Evolutionary conservation across 2,888 invertebrate species (phyloP).

Genomic region (Xylocampa areola): DNA sequence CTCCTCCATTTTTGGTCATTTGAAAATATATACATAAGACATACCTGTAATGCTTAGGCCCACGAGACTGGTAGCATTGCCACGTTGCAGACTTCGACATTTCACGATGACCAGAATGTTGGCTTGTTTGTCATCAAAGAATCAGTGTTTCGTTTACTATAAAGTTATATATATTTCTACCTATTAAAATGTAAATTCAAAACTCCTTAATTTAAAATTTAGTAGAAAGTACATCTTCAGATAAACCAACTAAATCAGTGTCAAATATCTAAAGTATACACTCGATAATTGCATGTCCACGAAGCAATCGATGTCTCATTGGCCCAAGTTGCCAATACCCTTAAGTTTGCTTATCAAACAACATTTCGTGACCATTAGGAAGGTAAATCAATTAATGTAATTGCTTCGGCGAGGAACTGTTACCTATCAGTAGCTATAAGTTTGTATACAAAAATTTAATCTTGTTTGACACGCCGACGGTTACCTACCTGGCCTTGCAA

Average conservation of each 20-base stretch:
- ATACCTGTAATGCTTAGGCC: too few species aligned
- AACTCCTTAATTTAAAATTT: too few species aligned
- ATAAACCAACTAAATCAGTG: not conserved
- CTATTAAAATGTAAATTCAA: too few species aligned
- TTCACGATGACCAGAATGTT: too few species aligned
- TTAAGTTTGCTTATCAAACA: slow-evolving; percentile 59
- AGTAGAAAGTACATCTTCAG: too few species aligned
- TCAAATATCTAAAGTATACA: slow-evolving; percentile 17
- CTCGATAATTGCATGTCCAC: slow-evolving; percentile 10
- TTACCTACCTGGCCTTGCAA: not conserved
- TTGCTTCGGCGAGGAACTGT: slow-evolving; percentile 47
- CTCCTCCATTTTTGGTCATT: too few species aligned
- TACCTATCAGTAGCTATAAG: slow-evolving; percentile 40
- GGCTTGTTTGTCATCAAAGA: too few species aligned
- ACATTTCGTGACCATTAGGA: slow-evolving; percentile 54
- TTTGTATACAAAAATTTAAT: slow-evolving; percentile 6
- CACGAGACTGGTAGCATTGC: too few species aligned
- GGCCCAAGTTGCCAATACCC: slow-evolving; percentile 37
- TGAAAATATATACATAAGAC: too few species aligned
- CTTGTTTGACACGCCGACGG: slow-evolving; percentile 1
- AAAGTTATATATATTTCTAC: too few species aligned
- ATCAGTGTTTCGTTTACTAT: too few species aligned
- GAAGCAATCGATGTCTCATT: slow-evolving; percentile 32
- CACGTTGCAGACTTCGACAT: too few species aligned
- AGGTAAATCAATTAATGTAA: slow-evolving; percentile 63